Percentiles rank a stretch among this genome's conserved stretches.
These are phyloP conservation scores for Blomia tropicalis DNA, from an alignment of 2,888 invertebrate species.

Conservation along the genomic window DNA sequence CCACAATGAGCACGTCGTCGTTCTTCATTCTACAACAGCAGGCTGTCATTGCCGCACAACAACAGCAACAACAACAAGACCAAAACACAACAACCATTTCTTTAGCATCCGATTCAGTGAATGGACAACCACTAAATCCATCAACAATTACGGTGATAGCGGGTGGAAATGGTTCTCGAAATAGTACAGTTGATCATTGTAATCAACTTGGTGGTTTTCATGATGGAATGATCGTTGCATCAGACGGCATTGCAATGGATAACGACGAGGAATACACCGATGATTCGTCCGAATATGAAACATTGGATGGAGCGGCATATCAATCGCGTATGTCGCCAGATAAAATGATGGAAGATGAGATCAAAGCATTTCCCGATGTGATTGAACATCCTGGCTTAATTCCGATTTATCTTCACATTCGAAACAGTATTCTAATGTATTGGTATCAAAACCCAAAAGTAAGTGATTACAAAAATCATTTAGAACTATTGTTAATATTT, in stretches of 20 bases:
- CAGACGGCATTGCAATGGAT: background rate
- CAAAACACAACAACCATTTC: background rate
- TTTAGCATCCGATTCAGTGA: too few relatives aligned
- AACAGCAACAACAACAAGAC: background rate
- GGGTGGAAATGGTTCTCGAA: background rate
- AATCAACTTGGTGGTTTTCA: background rate
- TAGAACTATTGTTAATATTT: background rate
- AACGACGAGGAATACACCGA: background rate
- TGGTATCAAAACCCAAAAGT: constrained; percentile 91
- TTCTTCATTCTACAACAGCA: background rate
- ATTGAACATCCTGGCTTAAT: constrained; percentile 58
- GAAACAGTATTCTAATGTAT: constrained; percentile 74
- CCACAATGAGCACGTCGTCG: too few relatives aligned
- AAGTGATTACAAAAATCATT: constrained; percentile 51
- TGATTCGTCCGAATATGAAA: constrained; percentile 38
- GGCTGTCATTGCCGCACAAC: background rate
- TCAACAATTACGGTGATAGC: background rate
- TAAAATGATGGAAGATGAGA: constrained; percentile 82
- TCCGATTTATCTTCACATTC: constrained; percentile 73
- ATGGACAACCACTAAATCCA: background rate
- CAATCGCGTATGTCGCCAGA: constrained; percentile 79
- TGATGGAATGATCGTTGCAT: background rate
- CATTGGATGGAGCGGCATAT: constrained; percentile 33
- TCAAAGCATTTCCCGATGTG: constrained; percentile 80
- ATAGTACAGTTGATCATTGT: background rate